These are phyloP conservation scores for Crematogaster levior DNA, from an alignment of 2,888 invertebrate species.

Conservation along the genomic window DNA sequence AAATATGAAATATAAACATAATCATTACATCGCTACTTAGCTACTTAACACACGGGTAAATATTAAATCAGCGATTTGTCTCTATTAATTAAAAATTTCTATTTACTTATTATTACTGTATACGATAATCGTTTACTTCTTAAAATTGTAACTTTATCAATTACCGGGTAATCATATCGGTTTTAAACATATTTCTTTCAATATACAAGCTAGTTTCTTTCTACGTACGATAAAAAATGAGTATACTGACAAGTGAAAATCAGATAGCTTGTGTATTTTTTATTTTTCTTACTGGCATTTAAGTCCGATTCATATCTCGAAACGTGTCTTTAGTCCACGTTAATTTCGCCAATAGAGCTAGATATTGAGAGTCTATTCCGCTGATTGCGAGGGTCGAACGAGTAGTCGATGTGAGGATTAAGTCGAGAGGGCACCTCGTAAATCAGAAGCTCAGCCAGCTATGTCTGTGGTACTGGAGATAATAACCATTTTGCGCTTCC, in stretches of 20 bases:
- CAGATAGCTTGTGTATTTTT: not conserved
- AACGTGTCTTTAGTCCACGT: constrained; percentile 58
- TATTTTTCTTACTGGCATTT: constrained; percentile 13
- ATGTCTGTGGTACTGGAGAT: constrained; percentile 79
- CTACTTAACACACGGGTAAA: not conserved
- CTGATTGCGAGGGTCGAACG: constrained; percentile 60
- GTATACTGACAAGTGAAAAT: not conserved
- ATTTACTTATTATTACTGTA: not conserved
- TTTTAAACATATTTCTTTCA: not conserved
- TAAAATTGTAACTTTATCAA: not conserved
- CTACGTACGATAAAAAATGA: not conserved
- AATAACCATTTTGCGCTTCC: constrained; percentile 83
- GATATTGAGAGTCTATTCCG: constrained; percentile 32
- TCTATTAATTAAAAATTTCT: not conserved
- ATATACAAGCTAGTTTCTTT: not conserved
- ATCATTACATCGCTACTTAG: too few relatives aligned
- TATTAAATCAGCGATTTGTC: not conserved
- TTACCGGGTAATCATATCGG: not conserved
- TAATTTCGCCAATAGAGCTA: constrained; percentile 64
- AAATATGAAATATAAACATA: not conserved
- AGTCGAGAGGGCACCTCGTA: constrained; percentile 78
- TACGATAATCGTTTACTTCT: not conserved
- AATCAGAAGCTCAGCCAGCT: constrained; percentile 81
- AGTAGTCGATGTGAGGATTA: constrained; percentile 77
- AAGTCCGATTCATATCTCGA: constrained; percentile 43